Conservation (phyloP, 2,888 invertebrate species). For the Platynereis dumerilii region DNA sequence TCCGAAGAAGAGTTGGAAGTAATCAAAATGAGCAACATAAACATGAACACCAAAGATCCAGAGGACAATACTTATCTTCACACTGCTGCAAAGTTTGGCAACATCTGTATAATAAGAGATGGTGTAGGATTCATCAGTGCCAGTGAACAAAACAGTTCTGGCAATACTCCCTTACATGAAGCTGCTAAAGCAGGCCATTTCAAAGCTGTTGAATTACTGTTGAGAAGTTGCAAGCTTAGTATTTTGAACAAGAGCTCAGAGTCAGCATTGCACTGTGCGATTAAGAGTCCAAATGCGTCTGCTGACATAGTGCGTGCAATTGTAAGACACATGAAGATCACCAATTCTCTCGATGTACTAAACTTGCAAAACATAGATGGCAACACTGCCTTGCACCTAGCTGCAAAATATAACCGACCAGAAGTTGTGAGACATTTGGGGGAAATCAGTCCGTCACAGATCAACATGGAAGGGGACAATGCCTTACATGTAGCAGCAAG, state of each 20-base stretch:
- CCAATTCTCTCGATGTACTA: background rate
- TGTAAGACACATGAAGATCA: background rate
- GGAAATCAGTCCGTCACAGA: constrained; percentile 22
- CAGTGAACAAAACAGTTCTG: constrained; percentile 44
- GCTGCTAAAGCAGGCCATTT: constrained; percentile 49
- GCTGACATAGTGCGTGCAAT: background rate
- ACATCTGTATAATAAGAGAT: constrained; percentile 40
- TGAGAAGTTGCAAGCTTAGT: constrained; percentile 21
- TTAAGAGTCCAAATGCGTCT: background rate
- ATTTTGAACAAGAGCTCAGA: background rate
- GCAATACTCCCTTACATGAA: constrained; percentile 53
- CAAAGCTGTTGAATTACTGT: constrained; percentile 41
- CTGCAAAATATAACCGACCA: background rate
- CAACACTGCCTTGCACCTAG: constrained; percentile 31
- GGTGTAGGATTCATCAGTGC: constrained; percentile 37
- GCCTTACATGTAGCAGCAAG: constrained; percentile 48
- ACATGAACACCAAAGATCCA: constrained; percentile 39
- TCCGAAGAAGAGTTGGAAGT: no score
- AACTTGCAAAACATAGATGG: constrained; percentile 44
- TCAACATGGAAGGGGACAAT: constrained; percentile 45
- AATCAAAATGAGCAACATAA: constrained; percentile 17
- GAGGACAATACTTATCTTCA: constrained; percentile 50
- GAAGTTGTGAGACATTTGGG: background rate
- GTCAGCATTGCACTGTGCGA: background rate
- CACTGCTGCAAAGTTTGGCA: constrained; percentile 46